These are phyloP conservation scores for Malurus leucopterus DNA, from an alignment of 2,797 vertebrate species.

Conservation along the genomic window DNA sequence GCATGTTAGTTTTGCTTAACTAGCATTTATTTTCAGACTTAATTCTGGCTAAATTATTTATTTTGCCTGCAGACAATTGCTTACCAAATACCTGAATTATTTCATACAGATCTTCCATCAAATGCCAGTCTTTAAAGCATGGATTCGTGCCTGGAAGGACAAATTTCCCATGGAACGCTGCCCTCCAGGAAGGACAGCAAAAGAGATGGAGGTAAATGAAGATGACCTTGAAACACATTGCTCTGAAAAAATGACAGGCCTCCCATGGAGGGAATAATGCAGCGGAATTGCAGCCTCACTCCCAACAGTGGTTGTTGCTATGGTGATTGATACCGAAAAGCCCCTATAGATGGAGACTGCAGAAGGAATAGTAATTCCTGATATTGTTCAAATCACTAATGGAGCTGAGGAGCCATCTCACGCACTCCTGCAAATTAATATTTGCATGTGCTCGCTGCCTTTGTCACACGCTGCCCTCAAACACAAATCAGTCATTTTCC, in stretches of 20 bases:
- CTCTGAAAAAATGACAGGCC: constrained; percentile 50
- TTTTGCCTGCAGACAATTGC: neutral
- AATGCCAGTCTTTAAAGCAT: neutral
- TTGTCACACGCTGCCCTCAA: constrained; percentile 2
- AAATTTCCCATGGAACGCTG: neutral
- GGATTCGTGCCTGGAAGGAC: neutral
- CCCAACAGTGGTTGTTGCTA: constrained; percentile 50
- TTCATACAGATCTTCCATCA: neutral
- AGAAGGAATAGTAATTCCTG: constrained; percentile 62
- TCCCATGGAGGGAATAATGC: constrained; percentile 56
- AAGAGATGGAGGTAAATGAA: constrained; percentile 42
- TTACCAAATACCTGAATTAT: neutral
- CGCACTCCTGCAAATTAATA: constrained; percentile 30
- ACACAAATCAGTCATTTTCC: constrained; percentile 19
- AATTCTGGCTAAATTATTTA: neutral
- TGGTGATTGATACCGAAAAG: constrained; percentile 56
- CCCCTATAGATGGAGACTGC: constrained; percentile 9
- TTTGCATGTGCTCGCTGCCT: constrained; percentile 21
- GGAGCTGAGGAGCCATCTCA: constrained; percentile 30
- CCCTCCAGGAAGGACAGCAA: constrained; percentile 26
- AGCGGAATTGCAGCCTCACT: constrained; percentile 40
- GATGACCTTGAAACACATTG: constrained; percentile 45
- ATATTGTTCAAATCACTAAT: constrained; percentile 43
- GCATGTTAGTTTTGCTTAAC: neutral
- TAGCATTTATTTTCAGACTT: neutral